Base-by-base conservation (phyloP, 1,140 invertebrate species). In the Nasonia longicornis region DNA sequence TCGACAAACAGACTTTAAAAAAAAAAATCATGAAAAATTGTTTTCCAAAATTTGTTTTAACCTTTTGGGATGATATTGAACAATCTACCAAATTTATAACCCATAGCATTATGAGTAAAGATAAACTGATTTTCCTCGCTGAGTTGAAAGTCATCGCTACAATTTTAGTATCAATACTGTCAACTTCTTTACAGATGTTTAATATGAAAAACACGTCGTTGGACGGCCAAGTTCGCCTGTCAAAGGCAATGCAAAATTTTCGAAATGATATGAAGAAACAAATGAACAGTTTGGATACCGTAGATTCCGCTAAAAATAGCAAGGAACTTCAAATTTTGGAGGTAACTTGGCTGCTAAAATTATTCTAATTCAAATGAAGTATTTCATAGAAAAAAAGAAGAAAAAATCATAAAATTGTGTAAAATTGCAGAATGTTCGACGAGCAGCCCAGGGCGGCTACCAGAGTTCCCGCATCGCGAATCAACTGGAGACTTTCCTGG, bases 401-500 rank as follows among this genome's bases (percentile, higher is more conserved):
- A 11, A 71, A 71, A 31, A 35, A 42, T 35, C 10, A 71, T 35
- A 16, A 35, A 71, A 71, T 16, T 8, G 14, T n/a, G 42, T 14
- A 4, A 38, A 42, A 8, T 71, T 38, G 2, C 16, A 89, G 89
- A 88, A 87, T 38, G 86, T 90, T 78, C 87, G 87, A 58, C 82
- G 85, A 77, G 87, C 84, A 35, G 86, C 85, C 10, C 83, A 86
- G 67, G 88, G 85, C 64, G 87, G 87, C 63, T 84, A 88, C 69
- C 84, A 87, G 22, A 84, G 85, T 8, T 87, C 87, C 2, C 86
- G 85, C 29, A 80, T 87, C 6, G 85, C 88, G 8, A 85, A 85
- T 52, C 86, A 87, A 78, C 78, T 90, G 2, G 89, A 90, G 72
- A 89, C 88, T 35, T 89, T 90, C 63, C 58, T 90, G 3, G 86